Conservation (phyloP, 2,113 vertebrate species). For the Rhipidura dahli region DNA sequence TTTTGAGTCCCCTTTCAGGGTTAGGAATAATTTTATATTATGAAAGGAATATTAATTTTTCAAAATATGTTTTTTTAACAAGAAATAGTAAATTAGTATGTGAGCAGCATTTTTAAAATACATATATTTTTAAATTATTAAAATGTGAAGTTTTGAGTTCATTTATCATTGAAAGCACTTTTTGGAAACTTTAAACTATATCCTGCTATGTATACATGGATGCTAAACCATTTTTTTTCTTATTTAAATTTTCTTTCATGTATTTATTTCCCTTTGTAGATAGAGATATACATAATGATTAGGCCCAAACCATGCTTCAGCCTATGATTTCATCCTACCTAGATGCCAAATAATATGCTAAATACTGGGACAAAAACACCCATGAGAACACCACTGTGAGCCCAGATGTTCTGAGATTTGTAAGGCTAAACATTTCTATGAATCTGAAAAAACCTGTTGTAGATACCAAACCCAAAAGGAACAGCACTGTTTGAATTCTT, state of each 20-base stretch:
- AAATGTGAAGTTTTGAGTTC: neutral
- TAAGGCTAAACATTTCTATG: neutral
- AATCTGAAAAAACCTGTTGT: neutral
- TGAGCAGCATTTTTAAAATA: neutral
- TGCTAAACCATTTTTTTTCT: neutral
- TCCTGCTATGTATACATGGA: fast-evolving
- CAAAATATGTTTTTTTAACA: neutral
- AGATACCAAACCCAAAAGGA: neutral
- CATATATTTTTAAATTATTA: neutral
- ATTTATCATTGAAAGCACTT: neutral
- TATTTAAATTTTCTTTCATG: neutral
- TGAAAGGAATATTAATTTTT: neutral
- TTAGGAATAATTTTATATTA: neutral
- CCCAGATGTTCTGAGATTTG: neutral
- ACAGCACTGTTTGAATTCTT: neutral
- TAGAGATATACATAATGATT: neutral
- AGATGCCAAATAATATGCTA: neutral
- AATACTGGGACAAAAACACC: neutral
- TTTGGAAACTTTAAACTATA: neutral
- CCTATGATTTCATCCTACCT: neutral
- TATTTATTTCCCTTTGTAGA: neutral
- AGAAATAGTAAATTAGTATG: neutral
- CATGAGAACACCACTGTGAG: neutral
- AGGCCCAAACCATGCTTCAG: neutral
- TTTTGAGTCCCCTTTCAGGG: neutral